A percentile compares a stretch with the other conserved stretches of the same genome.
Evolutionary conservation across 2,113 vertebrate genomes (phyloP).

Genomic region (Phalacrocorax aristotelis): DNA sequence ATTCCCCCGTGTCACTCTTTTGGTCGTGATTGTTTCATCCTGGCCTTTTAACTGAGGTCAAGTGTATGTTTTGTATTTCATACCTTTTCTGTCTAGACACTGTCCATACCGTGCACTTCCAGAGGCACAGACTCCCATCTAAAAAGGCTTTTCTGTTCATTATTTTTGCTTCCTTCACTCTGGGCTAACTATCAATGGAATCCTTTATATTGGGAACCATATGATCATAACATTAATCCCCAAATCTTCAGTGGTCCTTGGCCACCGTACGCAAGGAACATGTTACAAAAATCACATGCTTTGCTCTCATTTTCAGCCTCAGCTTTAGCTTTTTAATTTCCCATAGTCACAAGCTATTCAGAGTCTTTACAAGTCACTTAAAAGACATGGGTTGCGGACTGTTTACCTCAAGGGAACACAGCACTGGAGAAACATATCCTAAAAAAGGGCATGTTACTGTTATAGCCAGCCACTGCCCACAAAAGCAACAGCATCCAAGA

Average conservation of each 20-base stretch:
- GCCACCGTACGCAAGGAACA: background rate
- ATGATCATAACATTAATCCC: background rate
- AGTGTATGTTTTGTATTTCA: conserved; percentile 3
- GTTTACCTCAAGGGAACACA: background rate
- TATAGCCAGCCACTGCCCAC: background rate
- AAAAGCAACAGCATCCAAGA: background rate
- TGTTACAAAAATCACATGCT: background rate
- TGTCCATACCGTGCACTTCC: background rate
- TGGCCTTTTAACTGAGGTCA: conserved; percentile 35
- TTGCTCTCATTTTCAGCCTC: background rate
- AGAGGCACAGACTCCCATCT: background rate
- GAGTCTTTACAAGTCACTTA: background rate
- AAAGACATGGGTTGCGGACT: background rate
- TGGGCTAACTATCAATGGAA: background rate
- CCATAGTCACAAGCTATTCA: background rate
- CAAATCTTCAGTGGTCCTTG: background rate
- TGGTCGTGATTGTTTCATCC: background rate
- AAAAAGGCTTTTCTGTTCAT: background rate
- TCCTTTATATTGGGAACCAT: background rate
- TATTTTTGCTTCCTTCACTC: background rate
- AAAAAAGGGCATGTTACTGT: background rate
- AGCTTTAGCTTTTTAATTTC: background rate
- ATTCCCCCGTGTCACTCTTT: background rate
- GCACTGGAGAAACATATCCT: background rate
- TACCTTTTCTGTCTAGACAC: conserved; percentile 23